Evolutionary conservation across 2,888 invertebrate species (phyloP).

Genomic region (Ligdia adustata): DNA sequence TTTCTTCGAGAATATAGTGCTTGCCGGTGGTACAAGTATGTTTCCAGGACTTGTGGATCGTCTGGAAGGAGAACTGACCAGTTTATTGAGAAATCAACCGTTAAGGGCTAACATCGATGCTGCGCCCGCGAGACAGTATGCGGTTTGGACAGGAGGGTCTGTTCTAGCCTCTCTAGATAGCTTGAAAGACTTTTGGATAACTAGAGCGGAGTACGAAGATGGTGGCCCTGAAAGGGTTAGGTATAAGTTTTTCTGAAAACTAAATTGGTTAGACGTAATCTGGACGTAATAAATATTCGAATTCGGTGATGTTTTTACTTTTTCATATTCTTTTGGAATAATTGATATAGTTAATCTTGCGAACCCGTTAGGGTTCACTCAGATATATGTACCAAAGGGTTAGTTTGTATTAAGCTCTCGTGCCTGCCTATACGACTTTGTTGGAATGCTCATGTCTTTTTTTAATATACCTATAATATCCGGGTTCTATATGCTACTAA

Average conservation of each 20-base stretch:
- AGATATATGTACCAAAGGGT: no score
- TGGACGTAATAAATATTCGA: no score
- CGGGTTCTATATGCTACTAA: no score
- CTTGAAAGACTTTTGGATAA: slow-evolving; percentile 97
- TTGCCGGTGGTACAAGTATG: slow-evolving; percentile 94
- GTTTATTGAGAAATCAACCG: slow-evolving; percentile 79
- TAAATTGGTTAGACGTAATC: no score
- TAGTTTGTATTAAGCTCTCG: no score
- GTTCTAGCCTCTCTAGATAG: slow-evolving; percentile 95
- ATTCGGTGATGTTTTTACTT: no score
- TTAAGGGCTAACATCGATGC: slow-evolving; percentile 89
- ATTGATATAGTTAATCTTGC: no score
- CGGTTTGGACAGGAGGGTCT: slow-evolving; percentile 98
- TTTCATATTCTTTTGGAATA: no score
- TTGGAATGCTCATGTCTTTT: no score
- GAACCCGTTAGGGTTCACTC: no score
- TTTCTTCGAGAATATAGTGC: slow-evolving; percentile 93
- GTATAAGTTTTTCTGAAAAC: slow-evolving; percentile 97
- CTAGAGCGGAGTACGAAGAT: slow-evolving; percentile 96
- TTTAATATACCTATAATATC: no score
- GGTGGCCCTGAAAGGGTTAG: slow-evolving; percentile 94
- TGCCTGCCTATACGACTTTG: no score
- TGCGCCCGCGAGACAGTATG: slow-evolving; percentile 95
- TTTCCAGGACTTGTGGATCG: slow-evolving; percentile 95
- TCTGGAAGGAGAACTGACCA: slow-evolving; percentile 93